Conservation (phyloP, 2,113 vertebrate genomes). For the Perca schrenkii region DNA sequence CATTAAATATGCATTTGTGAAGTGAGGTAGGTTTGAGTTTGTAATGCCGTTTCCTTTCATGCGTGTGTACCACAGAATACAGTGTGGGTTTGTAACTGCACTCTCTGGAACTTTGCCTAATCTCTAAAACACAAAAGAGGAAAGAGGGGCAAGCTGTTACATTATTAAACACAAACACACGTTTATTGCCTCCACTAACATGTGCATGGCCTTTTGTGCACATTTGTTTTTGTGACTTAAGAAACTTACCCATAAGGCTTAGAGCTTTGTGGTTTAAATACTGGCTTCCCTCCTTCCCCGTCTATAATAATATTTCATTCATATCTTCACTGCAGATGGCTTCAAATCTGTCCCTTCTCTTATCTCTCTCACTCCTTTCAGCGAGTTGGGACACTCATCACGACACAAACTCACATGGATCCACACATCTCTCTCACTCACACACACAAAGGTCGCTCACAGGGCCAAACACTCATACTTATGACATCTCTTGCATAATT, state of each 20-base stretch:
- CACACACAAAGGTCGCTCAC: constrained; percentile 50
- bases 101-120: constrained; percentile 60
- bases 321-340: background rate
- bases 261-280: constrained; percentile 17
- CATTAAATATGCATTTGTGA: constrained; percentile 39
- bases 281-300: constrained; percentile 4
- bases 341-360: constrained; percentile 39
- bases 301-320: constrained; percentile 8
- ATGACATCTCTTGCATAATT: constrained; percentile 68
- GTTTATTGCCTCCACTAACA: constrained; percentile 58
- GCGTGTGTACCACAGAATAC: constrained; percentile 32
- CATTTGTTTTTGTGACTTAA: constrained; percentile 56
- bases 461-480: constrained; percentile 61
- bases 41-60: constrained; percentile 28
- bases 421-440: constrained; percentile 14
- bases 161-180: constrained; percentile 73
- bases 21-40: constrained; percentile 8
- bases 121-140: constrained; percentile 69
- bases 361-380: constrained; percentile 33
- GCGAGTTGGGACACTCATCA: constrained; percentile 8
- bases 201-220: constrained; percentile 52
- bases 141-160: constrained; percentile 51
- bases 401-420: constrained; percentile 24
- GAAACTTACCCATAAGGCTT: constrained; percentile 33
- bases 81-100: constrained; percentile 39